Evolutionary conservation across 2,888 invertebrate species (phyloP), one percentile per base, ranked within the genome.

Genomic region (Thera obeliscata): DNA sequence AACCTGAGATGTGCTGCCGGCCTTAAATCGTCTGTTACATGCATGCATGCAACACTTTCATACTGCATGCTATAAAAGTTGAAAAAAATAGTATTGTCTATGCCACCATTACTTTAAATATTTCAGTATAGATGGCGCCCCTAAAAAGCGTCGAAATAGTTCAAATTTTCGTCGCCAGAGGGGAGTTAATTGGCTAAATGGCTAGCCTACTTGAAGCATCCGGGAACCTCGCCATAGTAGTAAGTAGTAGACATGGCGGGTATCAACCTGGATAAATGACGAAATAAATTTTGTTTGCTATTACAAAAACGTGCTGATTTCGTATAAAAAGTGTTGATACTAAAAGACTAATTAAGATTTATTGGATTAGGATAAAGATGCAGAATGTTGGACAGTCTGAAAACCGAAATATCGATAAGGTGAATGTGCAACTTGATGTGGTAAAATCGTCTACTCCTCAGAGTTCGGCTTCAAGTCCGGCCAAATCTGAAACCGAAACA

Each of bases 301-400:
- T 89, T 92, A 88, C 87, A 93, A 89, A 88, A 91, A 91, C 91
- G 93, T 93, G 92, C 89, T 93, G 89, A 92, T 93, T 91, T 91
- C 89, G 82, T 89, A 89, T 84, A 87, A 87, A 88, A 88, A 92
- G 93, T 93, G 93, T 93, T 91, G 87, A 89, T 91, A 91, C 90
- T 92, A 84, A 93, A 90, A 91, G 91, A 93, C 90, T 91, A 90
- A 90, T 88, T 92, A 91, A 91, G 91, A 87, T 93, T 85, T 87
- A 90, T 93, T 92, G 91, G 88, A 90, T 93, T 95, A 95, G 95
- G 95, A 95, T 95, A 95, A 97, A 96, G 95, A 97, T 97, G 97
- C 97, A 97, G 97, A 97, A 97, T 97, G 97, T 96, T 95, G 96
- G 96, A 95, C 96, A 96, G 95, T 95, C 96, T 95, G 96, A 96